Evolutionary conservation across 2,797 vertebrate species (phyloP).

Genomic region (Ceyx erithaca): DNA sequence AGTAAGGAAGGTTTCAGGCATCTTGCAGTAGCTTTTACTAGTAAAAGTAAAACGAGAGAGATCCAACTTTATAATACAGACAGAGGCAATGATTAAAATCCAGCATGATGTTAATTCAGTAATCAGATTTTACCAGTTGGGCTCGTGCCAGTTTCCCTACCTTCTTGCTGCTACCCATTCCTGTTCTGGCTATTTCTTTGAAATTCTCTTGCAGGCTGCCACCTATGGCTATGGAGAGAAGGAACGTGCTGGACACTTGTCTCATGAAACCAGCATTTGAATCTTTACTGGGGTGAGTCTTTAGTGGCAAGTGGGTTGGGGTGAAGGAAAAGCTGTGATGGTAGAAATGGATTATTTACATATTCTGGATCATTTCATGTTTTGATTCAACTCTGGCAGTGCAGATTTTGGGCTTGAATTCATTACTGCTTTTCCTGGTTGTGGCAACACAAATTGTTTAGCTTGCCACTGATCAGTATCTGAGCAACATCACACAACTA

Average conservation of each 20-base stretch:
- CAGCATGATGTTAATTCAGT: background rate
- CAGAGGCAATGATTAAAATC: background rate
- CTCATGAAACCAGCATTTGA: constrained; percentile 65
- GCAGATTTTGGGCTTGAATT: background rate
- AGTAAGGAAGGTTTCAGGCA: background rate
- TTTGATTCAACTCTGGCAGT: background rate
- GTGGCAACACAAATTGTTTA: background rate
- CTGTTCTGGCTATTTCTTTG: background rate
- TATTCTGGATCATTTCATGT: background rate
- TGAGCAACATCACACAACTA: background rate
- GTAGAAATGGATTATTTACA: background rate
- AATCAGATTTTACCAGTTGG: background rate
- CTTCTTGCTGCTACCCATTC: background rate
- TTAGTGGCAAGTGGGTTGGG: background rate
- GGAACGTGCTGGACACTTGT: constrained; percentile 46
- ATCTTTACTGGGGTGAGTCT: constrained; percentile 76
- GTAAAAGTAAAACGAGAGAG: background rate
- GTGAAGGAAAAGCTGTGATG: background rate
- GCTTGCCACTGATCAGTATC: background rate
- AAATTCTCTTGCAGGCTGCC: constrained; percentile 66
- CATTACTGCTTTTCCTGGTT: background rate
- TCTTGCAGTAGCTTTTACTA: background rate
- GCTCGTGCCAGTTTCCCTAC: background rate
- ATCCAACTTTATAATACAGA: background rate
- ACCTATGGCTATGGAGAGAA: constrained; percentile 55